These are phyloP conservation scores for Campoplex nolae DNA, from an alignment of 2,888 invertebrate species.

Conservation along the genomic window DNA sequence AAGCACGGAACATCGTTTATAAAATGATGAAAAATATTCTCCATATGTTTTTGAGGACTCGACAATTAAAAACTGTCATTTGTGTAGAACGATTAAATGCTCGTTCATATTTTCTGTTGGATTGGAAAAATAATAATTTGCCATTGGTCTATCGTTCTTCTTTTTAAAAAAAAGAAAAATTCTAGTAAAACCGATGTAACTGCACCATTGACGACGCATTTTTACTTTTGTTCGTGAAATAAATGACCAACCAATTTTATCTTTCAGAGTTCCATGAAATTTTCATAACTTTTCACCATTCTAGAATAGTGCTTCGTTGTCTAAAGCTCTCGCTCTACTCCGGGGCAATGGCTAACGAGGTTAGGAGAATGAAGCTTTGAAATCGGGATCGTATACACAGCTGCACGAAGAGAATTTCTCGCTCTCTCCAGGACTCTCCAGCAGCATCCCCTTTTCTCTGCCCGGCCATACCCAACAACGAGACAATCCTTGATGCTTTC, in stretches of 20 bases:
- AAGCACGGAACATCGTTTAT: conserved; percentile 30
- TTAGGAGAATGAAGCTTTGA: conserved; percentile 48
- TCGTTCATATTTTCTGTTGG: no score
- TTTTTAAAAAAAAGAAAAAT: no score
- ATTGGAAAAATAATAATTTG: not conserved
- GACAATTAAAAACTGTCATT: no score
- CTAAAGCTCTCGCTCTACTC: conserved; percentile 5
- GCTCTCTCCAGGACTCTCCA: not conserved
- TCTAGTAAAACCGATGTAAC: not conserved
- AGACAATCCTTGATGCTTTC: not conserved
- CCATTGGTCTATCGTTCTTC: no score
- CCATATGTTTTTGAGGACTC: not conserved
- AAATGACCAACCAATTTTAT: not conserved
- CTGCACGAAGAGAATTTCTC: not conserved
- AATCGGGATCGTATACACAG: conserved; percentile 41
- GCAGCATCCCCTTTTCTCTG: no score
- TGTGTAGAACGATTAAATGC: no score
- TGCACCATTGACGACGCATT: not conserved
- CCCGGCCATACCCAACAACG: not conserved
- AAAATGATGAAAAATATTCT: conserved; percentile 2
- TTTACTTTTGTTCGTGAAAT: not conserved
- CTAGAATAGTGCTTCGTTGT: not conserved
- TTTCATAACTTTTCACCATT: conserved; percentile 10
- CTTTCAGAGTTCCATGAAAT: not conserved
- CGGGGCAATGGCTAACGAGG: conserved; percentile 48